phyloP scores from a whole-genome alignment of 1,140 invertebrate species.

The Sarcophaga bullata region DNA sequence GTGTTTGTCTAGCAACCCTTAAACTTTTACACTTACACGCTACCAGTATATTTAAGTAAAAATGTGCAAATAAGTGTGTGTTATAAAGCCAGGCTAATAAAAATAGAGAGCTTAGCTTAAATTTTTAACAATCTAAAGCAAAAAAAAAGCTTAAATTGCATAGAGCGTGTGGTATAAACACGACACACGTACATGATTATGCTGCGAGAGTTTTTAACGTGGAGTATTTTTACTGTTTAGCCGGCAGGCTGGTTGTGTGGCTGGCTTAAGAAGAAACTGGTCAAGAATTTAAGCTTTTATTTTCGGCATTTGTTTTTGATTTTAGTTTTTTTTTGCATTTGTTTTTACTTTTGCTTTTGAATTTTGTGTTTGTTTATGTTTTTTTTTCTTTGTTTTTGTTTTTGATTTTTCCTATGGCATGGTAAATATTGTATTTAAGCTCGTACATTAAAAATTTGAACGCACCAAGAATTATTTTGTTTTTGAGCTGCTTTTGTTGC shows the following conservation, averaged over 20 bases:
- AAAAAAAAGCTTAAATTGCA: neutral
- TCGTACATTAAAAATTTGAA: conserved; percentile 1
- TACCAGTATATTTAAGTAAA: neutral
- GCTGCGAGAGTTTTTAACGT: no score
- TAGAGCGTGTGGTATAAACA: neutral
- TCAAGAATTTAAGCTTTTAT: neutral
- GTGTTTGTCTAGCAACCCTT: conserved; percentile 13
- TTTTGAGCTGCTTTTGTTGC: neutral
- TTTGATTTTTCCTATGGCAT: neutral
- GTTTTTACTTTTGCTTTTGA: neutral
- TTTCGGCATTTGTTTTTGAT: neutral
- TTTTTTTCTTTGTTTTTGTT: neutral
- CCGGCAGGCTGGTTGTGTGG: no score
- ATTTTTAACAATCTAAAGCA: neutral
- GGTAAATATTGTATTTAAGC: neutral
- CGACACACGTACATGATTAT: neutral
- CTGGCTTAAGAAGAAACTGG: neutral
- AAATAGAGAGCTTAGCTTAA: neutral
- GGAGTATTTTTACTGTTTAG: no score
- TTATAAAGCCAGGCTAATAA: neutral
- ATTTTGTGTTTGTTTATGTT: neutral
- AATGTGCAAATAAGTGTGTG: neutral
- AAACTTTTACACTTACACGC: neutral
- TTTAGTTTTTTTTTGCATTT: neutral
- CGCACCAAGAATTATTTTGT: conserved; percentile 20